Evolutionary conservation across 2,888 invertebrate genomes (phyloP), one percentile per base, ranked within the genome.

Genomic region (Leptogaster cylindrica): DNA sequence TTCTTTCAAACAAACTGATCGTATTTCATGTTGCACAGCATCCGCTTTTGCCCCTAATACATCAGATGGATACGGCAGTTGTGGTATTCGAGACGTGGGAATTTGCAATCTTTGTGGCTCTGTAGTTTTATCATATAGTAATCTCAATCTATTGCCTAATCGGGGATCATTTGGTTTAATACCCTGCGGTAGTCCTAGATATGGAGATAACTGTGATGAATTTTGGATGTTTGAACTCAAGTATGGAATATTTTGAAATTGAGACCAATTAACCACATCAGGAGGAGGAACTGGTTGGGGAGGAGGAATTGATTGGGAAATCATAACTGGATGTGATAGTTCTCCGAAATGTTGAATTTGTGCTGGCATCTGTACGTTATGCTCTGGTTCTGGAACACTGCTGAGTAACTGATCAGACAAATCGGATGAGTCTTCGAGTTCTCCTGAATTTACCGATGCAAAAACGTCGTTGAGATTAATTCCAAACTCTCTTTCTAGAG

Each of bases 131-230:
- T 31, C 31, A 23, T 55, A 55, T 5, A 55, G 23, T 0, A 55
- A 5, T 7, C 18, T 39, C 12, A 55, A n/a, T 12, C 55, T 20
- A 12, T 12, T 55, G 20, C 18, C 23, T 23, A 55, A 36, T 12
- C 55, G 33, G 5, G 55, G 55, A 12, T 55, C 55, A 33, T 55
- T 55, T 3, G 39, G 20, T 3, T 55, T 39, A n/a, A 55, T 55
- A 36, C 33, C 55, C 25, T 18, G 20, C 10, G 55, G 55, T 20
- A 55, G 39, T n/a, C 36, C 55, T 23, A 55, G 39, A 23, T 20
- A 36, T 2, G 18, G 36, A 3, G 39, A 14, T 4, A 55, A 12
- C 33, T 55, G 23, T 2, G 16, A 14, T 23, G 55, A 36, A 7
- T 8, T 27, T 7, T 14, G 33, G n/a, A 20, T 0, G 25, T 46